Conservation (phyloP, 2,797 vertebrate genomes). For the Pseudochirops corinnae region DNA sequence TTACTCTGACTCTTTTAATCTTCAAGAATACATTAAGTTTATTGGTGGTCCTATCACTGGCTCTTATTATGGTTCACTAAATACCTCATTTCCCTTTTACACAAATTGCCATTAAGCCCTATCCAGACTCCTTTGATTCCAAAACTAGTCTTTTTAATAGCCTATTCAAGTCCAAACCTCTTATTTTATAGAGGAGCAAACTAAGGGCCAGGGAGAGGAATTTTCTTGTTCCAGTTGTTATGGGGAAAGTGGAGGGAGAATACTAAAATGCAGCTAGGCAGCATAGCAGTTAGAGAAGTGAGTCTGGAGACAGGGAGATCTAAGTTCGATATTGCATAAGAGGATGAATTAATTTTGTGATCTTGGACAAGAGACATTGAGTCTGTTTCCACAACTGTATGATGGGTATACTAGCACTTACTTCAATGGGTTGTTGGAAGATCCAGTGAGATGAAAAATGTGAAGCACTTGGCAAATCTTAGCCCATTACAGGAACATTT, state of each 20-base stretch:
- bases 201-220: background rate
- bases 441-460: background rate
- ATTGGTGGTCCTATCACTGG: background rate
- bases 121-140: background rate
- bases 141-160: background rate
- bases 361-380: background rate
- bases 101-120: background rate
- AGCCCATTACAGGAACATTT: background rate
- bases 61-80: background rate
- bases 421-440: background rate
- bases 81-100: background rate
- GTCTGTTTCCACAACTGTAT: background rate
- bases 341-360: background rate
- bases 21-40: background rate
- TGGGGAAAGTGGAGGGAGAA: background rate
- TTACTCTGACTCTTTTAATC: background rate
- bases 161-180: background rate
- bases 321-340: background rate
- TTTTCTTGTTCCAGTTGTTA: too few relatives aligned
- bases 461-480: background rate
- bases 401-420: background rate
- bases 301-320: background rate
- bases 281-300: background rate
- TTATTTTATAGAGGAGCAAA: background rate
- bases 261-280: background rate